Conservation (phyloP, 2,113 vertebrate species). For the Ia io region DNA sequence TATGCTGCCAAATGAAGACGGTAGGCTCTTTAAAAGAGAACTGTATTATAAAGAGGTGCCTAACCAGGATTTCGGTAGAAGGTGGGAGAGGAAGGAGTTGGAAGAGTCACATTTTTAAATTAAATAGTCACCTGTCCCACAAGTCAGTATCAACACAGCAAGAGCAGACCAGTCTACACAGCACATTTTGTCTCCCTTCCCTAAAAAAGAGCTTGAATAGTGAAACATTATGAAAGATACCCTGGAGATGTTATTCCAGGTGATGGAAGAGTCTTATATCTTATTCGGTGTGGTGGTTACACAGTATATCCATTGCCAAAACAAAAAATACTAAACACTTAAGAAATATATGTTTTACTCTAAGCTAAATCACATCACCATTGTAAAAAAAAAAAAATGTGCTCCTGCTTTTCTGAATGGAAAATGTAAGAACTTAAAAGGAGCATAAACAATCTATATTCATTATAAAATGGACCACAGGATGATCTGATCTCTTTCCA, state of each 20-base stretch:
- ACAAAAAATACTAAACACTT: background rate
- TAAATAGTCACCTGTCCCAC: background rate
- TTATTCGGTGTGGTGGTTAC: background rate
- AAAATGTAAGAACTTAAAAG: background rate
- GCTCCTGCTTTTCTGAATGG: background rate
- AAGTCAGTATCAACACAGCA: background rate
- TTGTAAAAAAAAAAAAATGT: conserved; percentile 2
- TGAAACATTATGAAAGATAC: background rate
- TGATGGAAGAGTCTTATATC: background rate
- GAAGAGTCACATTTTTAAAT: background rate
- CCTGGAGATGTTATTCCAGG: background rate
- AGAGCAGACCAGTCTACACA: background rate
- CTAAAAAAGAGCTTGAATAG: background rate
- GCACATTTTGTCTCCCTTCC: background rate
- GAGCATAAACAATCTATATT: background rate
- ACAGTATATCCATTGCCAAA: background rate
- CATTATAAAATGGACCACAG: background rate
- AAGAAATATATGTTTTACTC: background rate
- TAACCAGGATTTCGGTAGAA: background rate
- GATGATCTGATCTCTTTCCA: background rate
- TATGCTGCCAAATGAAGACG: background rate
- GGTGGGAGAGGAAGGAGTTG: background rate
- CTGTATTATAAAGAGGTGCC: background rate
- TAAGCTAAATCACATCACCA: background rate
- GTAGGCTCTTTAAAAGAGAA: background rate